A percentile compares a stretch with the other conserved stretches of the same genome.
Conservation (phyloP, 2,797 vertebrate genomes). For the Poecilia gillii region DNA sequence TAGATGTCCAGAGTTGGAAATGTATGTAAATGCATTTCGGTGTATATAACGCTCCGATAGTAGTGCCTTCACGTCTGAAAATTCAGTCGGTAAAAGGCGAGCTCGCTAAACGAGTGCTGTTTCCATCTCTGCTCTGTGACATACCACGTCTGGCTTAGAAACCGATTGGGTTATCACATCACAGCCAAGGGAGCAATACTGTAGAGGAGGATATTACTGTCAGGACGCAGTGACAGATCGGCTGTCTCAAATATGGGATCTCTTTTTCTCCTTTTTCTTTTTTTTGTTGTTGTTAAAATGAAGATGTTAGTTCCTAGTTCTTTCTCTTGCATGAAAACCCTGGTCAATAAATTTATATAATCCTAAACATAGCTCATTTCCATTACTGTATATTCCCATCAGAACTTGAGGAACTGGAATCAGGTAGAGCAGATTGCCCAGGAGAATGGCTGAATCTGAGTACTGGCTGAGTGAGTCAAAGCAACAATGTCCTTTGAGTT, state of each 20-base stretch:
- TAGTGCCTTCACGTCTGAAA: slow-evolving; percentile 63
- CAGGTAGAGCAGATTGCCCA: no score
- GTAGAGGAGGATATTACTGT: slow-evolving; percentile 76
- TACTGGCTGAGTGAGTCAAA: no score
- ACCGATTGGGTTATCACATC: slow-evolving; percentile 68
- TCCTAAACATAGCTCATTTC: no score
- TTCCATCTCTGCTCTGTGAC: slow-evolving; percentile 63
- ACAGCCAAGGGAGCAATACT: slow-evolving; percentile 70
- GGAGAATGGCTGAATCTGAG: no score
- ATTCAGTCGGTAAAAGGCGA: slow-evolving; percentile 49
- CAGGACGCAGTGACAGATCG: slow-evolving; percentile 68
- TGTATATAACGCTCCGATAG: slow-evolving; percentile 59
- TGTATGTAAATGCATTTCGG: slow-evolving; percentile 70
- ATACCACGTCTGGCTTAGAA: slow-evolving; percentile 63
- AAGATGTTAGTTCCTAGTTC: slow-evolving; percentile 38
- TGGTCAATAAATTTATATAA: no score
- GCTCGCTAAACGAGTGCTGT: slow-evolving; percentile 50
- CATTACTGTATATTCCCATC: no score
- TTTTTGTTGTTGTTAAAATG: slow-evolving; percentile 39
- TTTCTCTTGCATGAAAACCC: no score
- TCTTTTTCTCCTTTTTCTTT: slow-evolving; percentile 54
- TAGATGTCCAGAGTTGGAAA: slow-evolving; percentile 52
- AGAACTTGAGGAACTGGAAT: no score
- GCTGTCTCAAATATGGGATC: slow-evolving; percentile 41
- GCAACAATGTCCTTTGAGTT: no score